A percentile compares a stretch with the other conserved stretches of the same genome.
Conservation (phyloP, 2,888 invertebrate species). For the Spisula solida region DNA sequence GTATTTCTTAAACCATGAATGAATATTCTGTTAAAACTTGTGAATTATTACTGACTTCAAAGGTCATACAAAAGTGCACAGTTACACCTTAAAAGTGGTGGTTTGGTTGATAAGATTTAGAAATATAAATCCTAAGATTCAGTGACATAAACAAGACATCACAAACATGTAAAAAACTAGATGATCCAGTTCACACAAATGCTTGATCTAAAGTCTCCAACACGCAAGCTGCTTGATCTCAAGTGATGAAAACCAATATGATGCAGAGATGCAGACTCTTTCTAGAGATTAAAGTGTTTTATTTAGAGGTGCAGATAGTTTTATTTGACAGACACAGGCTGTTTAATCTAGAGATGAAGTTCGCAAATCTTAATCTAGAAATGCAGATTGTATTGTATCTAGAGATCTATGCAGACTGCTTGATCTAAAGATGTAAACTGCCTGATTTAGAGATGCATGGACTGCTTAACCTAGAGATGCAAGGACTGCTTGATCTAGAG, state of each 20-base stretch:
- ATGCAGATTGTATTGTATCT: neutral
- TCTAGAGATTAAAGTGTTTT: neutral
- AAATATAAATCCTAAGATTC: slow-evolving; percentile 5
- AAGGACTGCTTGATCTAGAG: neutral
- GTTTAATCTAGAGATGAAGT: neutral
- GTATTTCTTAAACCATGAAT: slow-evolving; percentile 22
- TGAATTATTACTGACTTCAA: slow-evolving; percentile 19
- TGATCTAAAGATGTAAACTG: neutral
- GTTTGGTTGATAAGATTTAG: slow-evolving; percentile 8
- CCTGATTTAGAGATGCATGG: neutral
- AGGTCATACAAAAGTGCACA: slow-evolving; percentile 23
- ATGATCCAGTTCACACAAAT: neutral
- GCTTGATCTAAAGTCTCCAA: neutral
- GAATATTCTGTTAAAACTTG: slow-evolving; percentile 12
- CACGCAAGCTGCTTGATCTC: neutral
- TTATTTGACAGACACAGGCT: neutral
- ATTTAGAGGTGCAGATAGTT: neutral
- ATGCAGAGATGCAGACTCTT: neutral
- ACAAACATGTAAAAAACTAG: neutral
- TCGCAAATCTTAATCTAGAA: neutral
- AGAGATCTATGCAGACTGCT: too few species aligned
- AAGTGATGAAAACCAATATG: neutral
- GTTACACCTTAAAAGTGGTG: slow-evolving; percentile 22
- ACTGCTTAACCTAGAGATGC: neutral
- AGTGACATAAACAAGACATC: neutral